A percentile compares a stretch with the other conserved stretches of the same genome.
phyloP scores from a whole-genome alignment of 1,140 invertebrate species.

The Spodoptera litura region DNA sequence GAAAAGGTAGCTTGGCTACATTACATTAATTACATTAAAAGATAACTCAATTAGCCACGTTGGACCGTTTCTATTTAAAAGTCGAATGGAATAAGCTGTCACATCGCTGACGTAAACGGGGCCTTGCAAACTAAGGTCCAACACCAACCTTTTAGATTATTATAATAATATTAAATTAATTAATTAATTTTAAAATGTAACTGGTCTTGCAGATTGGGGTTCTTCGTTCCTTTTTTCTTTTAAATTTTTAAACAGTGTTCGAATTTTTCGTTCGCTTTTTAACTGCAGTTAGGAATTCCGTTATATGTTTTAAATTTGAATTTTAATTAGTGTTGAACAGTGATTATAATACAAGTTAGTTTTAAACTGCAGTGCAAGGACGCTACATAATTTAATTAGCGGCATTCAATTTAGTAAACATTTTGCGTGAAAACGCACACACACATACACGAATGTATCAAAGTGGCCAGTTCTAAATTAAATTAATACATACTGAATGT shows the following conservation, averaged over 20 bases:
- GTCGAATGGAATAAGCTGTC: constrained; percentile 9
- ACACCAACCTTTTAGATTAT: constrained; percentile 2
- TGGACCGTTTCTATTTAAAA: constrained; percentile 21
- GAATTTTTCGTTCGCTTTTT: too few species aligned
- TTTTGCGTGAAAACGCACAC: too few species aligned
- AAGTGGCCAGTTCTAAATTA: too few species aligned
- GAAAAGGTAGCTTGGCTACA: not conserved
- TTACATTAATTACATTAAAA: constrained; percentile 30
- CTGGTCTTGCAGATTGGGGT: not conserved
- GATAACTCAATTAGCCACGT: constrained; percentile 16
- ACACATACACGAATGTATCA: too few species aligned
- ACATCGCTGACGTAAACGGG: not conserved
- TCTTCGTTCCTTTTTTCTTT: not conserved
- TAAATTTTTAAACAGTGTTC: not conserved
- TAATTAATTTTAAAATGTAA: constrained; percentile 22
- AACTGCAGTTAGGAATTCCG: too few species aligned
- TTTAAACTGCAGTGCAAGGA: too few species aligned
- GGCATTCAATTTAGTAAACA: too few species aligned
- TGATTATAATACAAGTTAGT: too few species aligned
- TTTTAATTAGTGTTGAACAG: too few species aligned
- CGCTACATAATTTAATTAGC: too few species aligned
- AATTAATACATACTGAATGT: too few species aligned
- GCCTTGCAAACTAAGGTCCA: not conserved
- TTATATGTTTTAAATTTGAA: too few species aligned
- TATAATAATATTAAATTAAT: constrained; percentile 10